Base-by-base conservation (phyloP, 1,140 invertebrate species). In the Dolichoris vasculosae region DNA sequence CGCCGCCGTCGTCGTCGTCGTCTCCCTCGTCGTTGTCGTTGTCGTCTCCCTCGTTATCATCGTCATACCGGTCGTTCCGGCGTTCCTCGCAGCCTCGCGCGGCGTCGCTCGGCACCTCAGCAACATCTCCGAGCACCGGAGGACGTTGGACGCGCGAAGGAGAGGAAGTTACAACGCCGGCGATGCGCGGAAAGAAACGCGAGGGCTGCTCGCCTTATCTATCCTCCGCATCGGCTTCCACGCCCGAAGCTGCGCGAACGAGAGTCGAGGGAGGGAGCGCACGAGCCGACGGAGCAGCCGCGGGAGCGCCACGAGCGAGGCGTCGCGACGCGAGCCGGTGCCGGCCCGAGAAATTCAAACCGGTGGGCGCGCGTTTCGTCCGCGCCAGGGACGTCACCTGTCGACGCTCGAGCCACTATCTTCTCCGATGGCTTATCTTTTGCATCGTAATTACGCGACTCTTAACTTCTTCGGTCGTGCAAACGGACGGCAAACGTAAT, bases 321-420 rank as follows among this genome's bases (percentile, higher is more conserved):
- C 80, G 79, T 71, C 84, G 81, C 64, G 71, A 55, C 88, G 88
- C 79, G 85, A 86, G 86, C 86, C 84, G 87, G 38, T 6, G 69
- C 20, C 40, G 88, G 86, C 90, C 90, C 88, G 90, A 89, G 88
- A 91, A 89, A 92, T 92, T 92, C 89, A 91, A 92, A 92, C 88
- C 77, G 84, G 78, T 88, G 89, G 79, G 73, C 88, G 91, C 91
- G 87, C 71, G 81, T 51, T 64, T 30, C 43, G n/a, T 71, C 2
- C 2, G 51, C 11, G 64, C 63, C 82, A 87, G 86, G 86, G 88
- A 89, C 87, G 87, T 86, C 87, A 78, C 40, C 84, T 77, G 23
- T 69, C 30, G 15, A 46, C 48, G 38, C 20, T 30, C 67, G 69
- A 75, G 81, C 40, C 78, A 46, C 78, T 15, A 26, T 55, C 75